Evolutionary conservation across 2,113 vertebrate genomes (phyloP), one percentile per base, ranked within the genome.

Genomic region (Verasper variegatus): DNA sequence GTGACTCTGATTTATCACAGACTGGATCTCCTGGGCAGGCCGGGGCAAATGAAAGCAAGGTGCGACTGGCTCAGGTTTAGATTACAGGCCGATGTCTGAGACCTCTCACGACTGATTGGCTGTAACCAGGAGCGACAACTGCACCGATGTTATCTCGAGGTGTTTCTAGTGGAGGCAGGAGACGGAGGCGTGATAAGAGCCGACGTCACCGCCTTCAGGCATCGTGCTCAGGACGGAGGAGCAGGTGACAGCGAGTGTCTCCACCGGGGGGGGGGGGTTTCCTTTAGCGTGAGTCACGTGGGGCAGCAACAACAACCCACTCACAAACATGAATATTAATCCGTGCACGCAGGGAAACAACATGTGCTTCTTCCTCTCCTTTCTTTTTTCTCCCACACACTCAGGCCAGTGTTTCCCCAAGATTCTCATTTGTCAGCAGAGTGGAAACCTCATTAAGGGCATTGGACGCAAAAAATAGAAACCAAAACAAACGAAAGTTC

Each of bases 71-170:
- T 24, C 4, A 1, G 84, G 55, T 27, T 90, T 26, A 80, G 87
- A 91, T 91, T 88, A 77, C 84, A 68, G 57, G 67, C 66, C 0
- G 76, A 80, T 80, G 79, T 85, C 82, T 78, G 80, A 59, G 57
- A 86, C 74, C 71, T 73, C 67, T 42, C 5, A 51, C 42, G 66
- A 74, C 58, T n/a, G 80, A 84, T 68, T 71, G 87, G 84, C 78
- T 76, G 81, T 65, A 80, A 70, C 83, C 81, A 79, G 52, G 54
- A 72, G 68, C 37, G 74, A 83, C 74, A 75, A 71, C 35, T 18
- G 47, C 58, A 52, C 68, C 0, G 77, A 86, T 80, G 74, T 7
- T 80, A 89, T 89, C 86, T 57, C 0, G 1, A 7, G 18, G 62
- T 61, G 23, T 76, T 74, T 74, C 51, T 62, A 27, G 51, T 6